Evolutionary conservation across 2,113 vertebrate species (phyloP).

Genomic region (Hyaena hyaena): DNA sequence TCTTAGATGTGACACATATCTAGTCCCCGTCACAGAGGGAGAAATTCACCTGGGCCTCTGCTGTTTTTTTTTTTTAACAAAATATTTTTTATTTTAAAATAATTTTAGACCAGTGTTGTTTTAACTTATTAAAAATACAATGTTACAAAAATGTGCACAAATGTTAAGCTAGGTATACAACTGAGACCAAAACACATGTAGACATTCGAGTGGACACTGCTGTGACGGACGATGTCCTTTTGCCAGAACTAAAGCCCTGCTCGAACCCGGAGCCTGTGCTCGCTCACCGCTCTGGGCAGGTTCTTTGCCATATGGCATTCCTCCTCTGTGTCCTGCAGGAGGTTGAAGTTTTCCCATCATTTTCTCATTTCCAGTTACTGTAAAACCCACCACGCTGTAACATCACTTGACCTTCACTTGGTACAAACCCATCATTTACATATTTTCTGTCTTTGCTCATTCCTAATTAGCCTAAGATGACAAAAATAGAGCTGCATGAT

Average conservation of each 20-base stretch:
- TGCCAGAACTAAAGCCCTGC: neutral
- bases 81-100: neutral
- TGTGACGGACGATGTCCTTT: fast-evolving
- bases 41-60: neutral
- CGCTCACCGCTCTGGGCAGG: neutral
- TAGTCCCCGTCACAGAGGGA: neutral
- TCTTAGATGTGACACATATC: neutral
- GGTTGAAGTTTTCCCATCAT: neutral
- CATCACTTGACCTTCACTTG: neutral
- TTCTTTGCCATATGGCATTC: neutral
- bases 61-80: neutral
- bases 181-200: neutral
- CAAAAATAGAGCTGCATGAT: neutral
- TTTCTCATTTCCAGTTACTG: neutral
- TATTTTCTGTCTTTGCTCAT: neutral
- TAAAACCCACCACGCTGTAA: neutral
- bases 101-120: neutral
- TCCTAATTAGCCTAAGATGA: neutral
- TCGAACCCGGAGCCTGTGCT: fast-evolving
- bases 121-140: neutral
- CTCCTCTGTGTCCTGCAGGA: neutral
- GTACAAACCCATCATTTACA: neutral
- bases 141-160: neutral
- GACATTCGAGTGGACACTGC: neutral
- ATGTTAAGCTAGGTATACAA: neutral